Conservation (phyloP, 2,888 invertebrate genomes). For the Gymnosoma rotundatum region DNA sequence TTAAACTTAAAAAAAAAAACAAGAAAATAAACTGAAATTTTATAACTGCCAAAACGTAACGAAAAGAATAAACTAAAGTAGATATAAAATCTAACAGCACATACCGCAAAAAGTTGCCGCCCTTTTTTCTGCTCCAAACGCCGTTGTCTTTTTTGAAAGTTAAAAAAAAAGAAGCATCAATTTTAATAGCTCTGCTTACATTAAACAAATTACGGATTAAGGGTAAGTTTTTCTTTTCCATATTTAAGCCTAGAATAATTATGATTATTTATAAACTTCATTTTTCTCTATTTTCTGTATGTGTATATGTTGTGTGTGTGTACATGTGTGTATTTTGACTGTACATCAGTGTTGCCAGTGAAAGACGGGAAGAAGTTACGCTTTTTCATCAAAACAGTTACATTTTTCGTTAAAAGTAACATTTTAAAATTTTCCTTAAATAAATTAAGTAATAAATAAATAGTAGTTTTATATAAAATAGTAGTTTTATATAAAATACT, state of each 20-base stretch:
- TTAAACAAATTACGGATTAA: constrained; percentile 18
- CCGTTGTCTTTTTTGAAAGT: constrained; percentile 15
- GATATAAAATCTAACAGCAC: constrained; percentile 13
- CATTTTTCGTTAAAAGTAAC: no score
- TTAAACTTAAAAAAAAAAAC: constrained; percentile 9
- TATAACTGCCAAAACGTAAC: constrained; percentile 52
- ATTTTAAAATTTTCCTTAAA: no score
- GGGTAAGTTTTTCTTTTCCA: constrained; percentile 50
- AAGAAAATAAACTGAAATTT: neutral
- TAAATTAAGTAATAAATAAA: no score
- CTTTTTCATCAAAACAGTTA: no score
- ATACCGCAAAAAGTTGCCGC: constrained; percentile 68
- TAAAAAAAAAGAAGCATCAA: constrained; percentile 27
- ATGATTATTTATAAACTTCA: constrained; percentile 34
- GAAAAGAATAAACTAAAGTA: constrained; percentile 6
- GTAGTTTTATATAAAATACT: no score
- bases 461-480: no score
- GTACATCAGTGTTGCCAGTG: no score
- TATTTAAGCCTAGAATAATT: neutral
- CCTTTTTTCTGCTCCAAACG: constrained; percentile 63
- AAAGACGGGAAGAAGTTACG: no score
- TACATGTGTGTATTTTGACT: constrained; percentile 6
- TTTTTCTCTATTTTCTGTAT: neutral
- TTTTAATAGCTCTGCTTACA: constrained; percentile 23
- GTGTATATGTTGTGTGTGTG: neutral